Evolutionary conservation across 2,113 vertebrate species (phyloP).

Genomic region (Empidonax traillii): DNA sequence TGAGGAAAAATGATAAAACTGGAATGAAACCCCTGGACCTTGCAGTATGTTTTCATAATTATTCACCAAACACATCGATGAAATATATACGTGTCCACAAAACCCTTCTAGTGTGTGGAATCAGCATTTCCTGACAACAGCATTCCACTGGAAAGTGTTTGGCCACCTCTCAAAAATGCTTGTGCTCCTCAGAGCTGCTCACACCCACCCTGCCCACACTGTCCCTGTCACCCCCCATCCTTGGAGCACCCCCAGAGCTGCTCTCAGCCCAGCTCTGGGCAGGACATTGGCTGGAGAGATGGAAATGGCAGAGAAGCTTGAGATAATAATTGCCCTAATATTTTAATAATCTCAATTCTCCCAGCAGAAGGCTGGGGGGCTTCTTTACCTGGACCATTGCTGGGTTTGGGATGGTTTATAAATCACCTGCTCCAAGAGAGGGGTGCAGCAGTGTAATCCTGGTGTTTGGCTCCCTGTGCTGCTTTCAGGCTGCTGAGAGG

Average conservation of each 20-base stretch:
- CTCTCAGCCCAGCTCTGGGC: neutral
- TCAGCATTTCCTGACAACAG: neutral
- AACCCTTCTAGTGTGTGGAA: neutral
- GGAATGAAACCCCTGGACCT: neutral
- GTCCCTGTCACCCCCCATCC: neutral
- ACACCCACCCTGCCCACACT: neutral
- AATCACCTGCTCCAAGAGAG: fast-evolving
- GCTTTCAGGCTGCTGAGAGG: neutral
- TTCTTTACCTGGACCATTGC: neutral
- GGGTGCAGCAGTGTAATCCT: fast-evolving
- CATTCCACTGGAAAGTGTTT: neutral
- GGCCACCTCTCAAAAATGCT: neutral
- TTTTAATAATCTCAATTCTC: neutral
- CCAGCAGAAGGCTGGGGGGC: neutral
- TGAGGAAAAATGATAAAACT: neutral
- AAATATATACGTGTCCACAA: neutral
- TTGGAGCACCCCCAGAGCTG: neutral
- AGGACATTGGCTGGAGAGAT: fast-evolving
- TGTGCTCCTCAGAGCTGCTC: neutral
- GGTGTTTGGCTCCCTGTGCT: neutral
- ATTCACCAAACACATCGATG: neutral
- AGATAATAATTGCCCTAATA: neutral
- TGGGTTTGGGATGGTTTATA: neutral
- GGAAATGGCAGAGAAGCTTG: neutral
- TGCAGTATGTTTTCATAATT: neutral